Percentiles rank a stretch among this genome's conserved stretches.
These are phyloP conservation scores for Diadegma fenestrale DNA, from an alignment of 2,888 invertebrate species.

Conservation along the genomic window DNA sequence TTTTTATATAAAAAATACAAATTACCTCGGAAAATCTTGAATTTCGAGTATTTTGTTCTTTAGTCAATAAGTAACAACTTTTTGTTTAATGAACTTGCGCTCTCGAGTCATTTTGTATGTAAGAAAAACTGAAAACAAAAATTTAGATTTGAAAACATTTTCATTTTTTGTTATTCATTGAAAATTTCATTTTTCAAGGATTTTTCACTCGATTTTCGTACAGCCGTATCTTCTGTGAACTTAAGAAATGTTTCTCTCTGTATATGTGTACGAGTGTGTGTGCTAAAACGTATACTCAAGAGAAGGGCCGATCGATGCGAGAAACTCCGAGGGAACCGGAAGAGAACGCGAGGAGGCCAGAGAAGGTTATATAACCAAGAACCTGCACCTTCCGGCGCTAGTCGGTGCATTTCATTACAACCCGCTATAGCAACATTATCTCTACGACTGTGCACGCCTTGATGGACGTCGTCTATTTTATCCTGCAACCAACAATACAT, in stretches of 20 bases:
- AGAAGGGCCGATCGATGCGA: slow-evolving; percentile 84
- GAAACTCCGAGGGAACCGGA: slow-evolving; percentile 81
- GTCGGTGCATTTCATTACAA: slow-evolving; percentile 62
- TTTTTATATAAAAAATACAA: no score
- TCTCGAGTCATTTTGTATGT: no score
- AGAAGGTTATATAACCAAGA: slow-evolving; percentile 66
- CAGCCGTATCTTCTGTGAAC: not conserved
- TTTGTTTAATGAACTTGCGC: no score
- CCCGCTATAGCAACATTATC: slow-evolving; percentile 38
- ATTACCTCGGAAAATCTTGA: no score
- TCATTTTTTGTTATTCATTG: not conserved
- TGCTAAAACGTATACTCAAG: slow-evolving; percentile 64
- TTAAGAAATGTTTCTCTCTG: slow-evolving; percentile 1
- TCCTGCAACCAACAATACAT: not conserved
- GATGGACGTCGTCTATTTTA: slow-evolving; percentile 31
- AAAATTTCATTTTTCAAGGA: not conserved
- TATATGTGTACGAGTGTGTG: slow-evolving; percentile 8
- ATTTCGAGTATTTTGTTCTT: no score
- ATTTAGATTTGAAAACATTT: no score
- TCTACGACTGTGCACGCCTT: slow-evolving; percentile 23
- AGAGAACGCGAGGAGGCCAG: slow-evolving; percentile 71
- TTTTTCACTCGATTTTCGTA: not conserved
- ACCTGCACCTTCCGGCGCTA: slow-evolving; percentile 43
- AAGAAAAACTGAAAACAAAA: no score
- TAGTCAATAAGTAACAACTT: no score